Base-by-base conservation (phyloP, 2,888 invertebrate species). In the Eustalomyia histrio region DNA sequence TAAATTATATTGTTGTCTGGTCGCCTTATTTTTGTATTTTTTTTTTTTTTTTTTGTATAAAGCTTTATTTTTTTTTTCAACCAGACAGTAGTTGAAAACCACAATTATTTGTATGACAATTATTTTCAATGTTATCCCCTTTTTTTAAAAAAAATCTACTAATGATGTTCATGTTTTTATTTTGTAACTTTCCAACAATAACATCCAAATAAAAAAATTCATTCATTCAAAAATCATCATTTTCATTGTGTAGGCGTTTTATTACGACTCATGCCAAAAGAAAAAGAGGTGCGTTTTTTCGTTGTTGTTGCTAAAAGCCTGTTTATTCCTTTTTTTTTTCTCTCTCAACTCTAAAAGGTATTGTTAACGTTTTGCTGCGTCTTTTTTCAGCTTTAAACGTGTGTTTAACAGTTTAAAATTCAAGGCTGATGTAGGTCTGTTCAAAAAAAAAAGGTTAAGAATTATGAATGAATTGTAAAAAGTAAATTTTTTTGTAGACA, bases 371-470 rank as follows among this genome's bases (percentile, higher is more conserved):
- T 29, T 29, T 29, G 3, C 29, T 12, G 24, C 21, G 8, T 61
- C 18, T 17, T n/a, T 61, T 29, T 43, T 2, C 58, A 50, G 33
- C 58, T 69, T 68, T 58, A 67, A 39, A 55, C 39, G 39, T 21
- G 43, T 47, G 43, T 47, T 47, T n/a, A 47, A 47, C 60, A 61
- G 81, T 76, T 80, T 83, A 47, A 79, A 84, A 81, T 84, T 85
- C 85, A 85, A 85, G 85, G 85, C 85, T 85, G 81, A 83, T 64
- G 75, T 75, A 78, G 79, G 79, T 76, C 80, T 72, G 53, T 52
- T 33, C 29, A 29, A 29, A 29, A 24, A 24, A 58, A 76, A 63
- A 57, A 75, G 55, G 69, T 79, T 72, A 35, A 68, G 76, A 83
- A 79, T 83, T 81, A 83, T 83, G 82, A 83, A 83, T 83, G 82